phyloP scores from a whole-genome alignment of 2,888 invertebrate genomes.

The Gandaritis pyraliata region DNA sequence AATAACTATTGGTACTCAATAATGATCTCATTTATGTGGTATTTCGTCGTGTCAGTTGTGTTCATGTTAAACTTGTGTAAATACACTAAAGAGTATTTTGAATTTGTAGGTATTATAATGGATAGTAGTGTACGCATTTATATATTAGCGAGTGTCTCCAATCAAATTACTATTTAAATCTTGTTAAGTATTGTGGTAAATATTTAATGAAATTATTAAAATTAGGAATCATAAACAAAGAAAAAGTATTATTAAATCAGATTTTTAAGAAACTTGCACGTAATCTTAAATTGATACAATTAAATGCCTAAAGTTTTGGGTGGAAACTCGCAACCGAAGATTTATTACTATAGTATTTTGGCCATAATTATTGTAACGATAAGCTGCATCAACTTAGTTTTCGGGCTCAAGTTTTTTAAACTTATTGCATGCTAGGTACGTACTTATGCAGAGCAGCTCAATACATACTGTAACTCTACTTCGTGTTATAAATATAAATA shows the following conservation, averaged over 20 bases:
- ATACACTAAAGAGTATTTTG: constrained; percentile 18
- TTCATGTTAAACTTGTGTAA: constrained; percentile 27
- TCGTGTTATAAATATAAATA: constrained; percentile 6
- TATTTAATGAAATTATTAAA: constrained; percentile 10
- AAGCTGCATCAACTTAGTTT: constrained; percentile 11
- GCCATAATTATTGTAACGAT: constrained; percentile 14
- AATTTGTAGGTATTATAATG: constrained; percentile 12
- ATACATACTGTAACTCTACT: constrained; percentile 10
- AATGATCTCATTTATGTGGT: constrained; percentile 53
- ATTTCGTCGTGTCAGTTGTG: constrained; percentile 23
- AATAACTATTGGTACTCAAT: constrained; percentile 48
- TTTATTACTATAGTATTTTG: neutral
- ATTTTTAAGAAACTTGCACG: constrained; percentile 6
- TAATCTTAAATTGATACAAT: neutral
- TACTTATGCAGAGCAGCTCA: constrained; percentile 18
- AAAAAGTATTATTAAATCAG: constrained; percentile 16
- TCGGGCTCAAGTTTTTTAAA: constrained; percentile 20
- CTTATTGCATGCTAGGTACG: constrained; percentile 3
- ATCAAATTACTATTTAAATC: constrained; percentile 13
- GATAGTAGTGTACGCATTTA: constrained; percentile 13
- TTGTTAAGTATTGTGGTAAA: constrained; percentile 8
- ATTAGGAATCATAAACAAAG: constrained; percentile 4
- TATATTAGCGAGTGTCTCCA: constrained; percentile 15
- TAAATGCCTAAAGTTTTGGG: constrained; percentile 5
- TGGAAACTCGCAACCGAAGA: neutral